Base-by-base conservation (phyloP, 37 sponge, comb jelly and placozoan species). In the Cladorhizidae sp. region DNA sequence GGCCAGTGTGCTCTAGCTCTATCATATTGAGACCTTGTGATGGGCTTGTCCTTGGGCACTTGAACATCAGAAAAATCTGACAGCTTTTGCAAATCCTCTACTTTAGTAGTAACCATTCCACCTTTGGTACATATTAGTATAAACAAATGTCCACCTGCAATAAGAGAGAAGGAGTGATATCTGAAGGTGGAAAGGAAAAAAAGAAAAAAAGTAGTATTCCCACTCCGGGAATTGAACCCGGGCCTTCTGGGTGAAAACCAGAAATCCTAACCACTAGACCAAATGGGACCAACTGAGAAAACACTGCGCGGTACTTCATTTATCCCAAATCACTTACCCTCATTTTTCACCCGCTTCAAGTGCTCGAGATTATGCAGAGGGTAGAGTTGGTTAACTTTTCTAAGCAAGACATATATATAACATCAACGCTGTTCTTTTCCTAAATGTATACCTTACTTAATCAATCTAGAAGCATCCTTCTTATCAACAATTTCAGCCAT, bases 251-350 rank as follows among this genome's bases (percentile, higher is more conserved):
- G 90, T 90, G 90, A 90, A 90, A 90, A 59, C 90, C 90, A 90
- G 90, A 81, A 90, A 90, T 90, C 90, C 90, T 90, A 90, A 90
- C 90, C 90, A 80, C 90, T 90, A 90, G 90, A 90, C 90, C 90
- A 90, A 72, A 90, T 90, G 90, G 90, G 90, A 90, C 1, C 11
- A 42, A 70, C 9, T 40, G 63, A 22, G 14, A 3, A 33, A 15
- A 20, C 78, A 22, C 21, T 9, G 0, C 9, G 36, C 32, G 23
- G 9, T 64, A 39, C 23, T 23, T 57, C 3, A 57, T n/a, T 58
- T 55, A 28, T n/a, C 2, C 23, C 25, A 51, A 59, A 70, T 29
- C 33, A 57, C 82, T 18, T 64, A 82, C 82, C 89, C 17, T 78
- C 68, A 21, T 26, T 68, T 50, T 59, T 79, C 14, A 89, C 85